phyloP scores from a whole-genome alignment of 1,140 invertebrate species.

The Drosophila leontia region DNA sequence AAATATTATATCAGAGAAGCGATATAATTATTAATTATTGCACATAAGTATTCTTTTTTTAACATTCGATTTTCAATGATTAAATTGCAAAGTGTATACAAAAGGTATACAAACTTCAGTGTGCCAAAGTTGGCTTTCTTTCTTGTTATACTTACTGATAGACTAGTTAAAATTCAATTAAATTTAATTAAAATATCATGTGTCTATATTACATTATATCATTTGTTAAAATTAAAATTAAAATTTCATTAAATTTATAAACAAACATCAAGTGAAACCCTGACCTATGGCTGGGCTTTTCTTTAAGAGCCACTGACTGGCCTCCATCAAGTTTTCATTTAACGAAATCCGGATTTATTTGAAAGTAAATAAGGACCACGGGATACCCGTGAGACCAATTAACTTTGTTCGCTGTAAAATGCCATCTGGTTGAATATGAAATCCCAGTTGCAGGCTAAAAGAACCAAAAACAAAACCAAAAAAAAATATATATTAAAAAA shows the following conservation, averaged over 20 bases:
- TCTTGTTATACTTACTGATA: not conserved
- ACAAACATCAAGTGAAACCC: not conserved
- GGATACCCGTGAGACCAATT: conserved; percentile 40
- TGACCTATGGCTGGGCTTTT: not conserved
- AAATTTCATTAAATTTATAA: not conserved
- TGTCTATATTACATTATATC: no score
- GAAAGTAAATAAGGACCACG: conserved; percentile 42
- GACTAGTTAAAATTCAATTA: not conserved
- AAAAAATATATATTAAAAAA: not conserved
- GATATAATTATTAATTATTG: no score
- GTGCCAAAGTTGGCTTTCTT: no score
- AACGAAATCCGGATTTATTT: conserved; percentile 37
- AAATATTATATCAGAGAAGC: no score
- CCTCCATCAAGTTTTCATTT: conserved; percentile 10
- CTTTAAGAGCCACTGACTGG: not conserved
- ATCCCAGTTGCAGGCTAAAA: conserved; percentile 38
- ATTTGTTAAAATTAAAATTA: no score
- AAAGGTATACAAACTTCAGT: no score
- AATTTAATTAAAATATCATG: not conserved
- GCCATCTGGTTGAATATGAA: conserved; percentile 46
- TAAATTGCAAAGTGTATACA: no score
- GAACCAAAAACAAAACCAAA: conserved; percentile 6
- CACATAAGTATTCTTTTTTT: no score
- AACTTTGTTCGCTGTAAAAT: conserved; percentile 40
- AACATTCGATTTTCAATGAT: no score